Conservation (phyloP, 2,113 vertebrate genomes). For the Pionites leucogaster region DNA sequence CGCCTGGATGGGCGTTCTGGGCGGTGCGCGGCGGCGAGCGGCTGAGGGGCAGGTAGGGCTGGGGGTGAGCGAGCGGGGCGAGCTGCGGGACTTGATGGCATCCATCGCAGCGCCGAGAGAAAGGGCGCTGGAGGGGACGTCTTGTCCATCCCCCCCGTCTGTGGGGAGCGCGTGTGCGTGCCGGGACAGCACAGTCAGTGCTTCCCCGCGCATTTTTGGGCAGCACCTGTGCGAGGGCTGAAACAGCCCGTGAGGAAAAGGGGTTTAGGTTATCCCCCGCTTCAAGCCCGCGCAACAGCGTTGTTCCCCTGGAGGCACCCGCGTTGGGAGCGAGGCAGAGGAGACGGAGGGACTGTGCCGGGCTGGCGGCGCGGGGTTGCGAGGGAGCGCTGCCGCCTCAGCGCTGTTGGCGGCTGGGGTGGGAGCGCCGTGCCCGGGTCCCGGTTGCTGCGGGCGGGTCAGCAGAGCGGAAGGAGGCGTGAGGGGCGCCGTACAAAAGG, state of each 20-base stretch:
- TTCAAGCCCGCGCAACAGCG: not conserved
- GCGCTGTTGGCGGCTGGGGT: too few relatives aligned
- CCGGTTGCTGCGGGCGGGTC: not conserved
- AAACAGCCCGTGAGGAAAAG: not conserved
- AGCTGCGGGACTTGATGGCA: rapidly evolving
- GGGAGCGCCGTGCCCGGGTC: too few relatives aligned
- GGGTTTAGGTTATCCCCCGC: too few relatives aligned
- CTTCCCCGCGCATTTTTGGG: not conserved
- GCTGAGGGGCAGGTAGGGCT: not conserved
- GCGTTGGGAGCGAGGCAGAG: not conserved
- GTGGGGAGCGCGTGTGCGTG: too few relatives aligned
- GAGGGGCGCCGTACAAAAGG: not conserved
- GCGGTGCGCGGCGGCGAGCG: not conserved
- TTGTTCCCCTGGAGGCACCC: not conserved
- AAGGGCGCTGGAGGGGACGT: rapidly evolving
- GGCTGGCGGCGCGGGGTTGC: not conserved
- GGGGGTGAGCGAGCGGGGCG: rapidly evolving
- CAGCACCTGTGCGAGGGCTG: not conserved
- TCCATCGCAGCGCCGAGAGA: rapidly evolving
- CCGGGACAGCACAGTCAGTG: rapidly evolving
- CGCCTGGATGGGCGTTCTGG: conserved; percentile 19
- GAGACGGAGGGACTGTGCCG: not conserved
- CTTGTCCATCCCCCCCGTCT: rapidly evolving
- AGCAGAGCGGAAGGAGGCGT: not conserved
- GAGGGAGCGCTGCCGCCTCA: too few relatives aligned